A percentile compares a stretch with the other conserved stretches of the same genome.
These are phyloP conservation scores for Eptatretus atami DNA, from an alignment of 2,797 vertebrate species.

Conservation along the genomic window DNA sequence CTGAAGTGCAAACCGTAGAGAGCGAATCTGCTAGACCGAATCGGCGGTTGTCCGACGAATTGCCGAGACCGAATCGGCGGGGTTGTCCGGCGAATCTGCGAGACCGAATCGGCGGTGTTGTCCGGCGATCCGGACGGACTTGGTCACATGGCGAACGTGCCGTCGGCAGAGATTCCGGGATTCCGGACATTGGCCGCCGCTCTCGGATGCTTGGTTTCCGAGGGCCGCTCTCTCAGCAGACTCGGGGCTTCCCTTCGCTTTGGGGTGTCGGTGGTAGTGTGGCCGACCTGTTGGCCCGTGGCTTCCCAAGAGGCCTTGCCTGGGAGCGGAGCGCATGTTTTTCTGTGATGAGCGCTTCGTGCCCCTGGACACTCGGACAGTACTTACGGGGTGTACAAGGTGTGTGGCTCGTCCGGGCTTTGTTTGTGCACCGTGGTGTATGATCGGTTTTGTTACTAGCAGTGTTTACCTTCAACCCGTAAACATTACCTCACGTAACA, in stretches of 20 bases:
- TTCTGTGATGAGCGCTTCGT: conserved; percentile 66
- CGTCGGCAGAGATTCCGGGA: conserved; percentile 23
- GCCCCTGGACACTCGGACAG: conserved; percentile 37
- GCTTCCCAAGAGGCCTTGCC: conserved; percentile 22
- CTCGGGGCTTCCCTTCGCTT: conserved; percentile 23
- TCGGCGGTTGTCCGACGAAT: too few relatives aligned
- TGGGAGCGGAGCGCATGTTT: conserved; percentile 29
- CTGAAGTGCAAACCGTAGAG: too few relatives aligned
- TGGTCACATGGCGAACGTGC: conserved; percentile 15
- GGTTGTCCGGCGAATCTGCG: too few relatives aligned
- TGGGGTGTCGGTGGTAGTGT: conserved; percentile 49
- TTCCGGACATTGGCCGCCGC: conserved; percentile 18
- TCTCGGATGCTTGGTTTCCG: conserved; percentile 20
- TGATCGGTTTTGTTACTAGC: too few relatives aligned
- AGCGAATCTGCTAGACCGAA: too few relatives aligned
- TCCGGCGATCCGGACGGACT: conserved; percentile 18
- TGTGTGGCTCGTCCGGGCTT: conserved; percentile 12
- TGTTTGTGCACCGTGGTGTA: too few relatives aligned
- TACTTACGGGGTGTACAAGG: conserved; percentile 55
- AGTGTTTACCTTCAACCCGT: too few relatives aligned
- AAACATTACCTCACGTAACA: too few relatives aligned
- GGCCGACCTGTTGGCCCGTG: conserved; percentile 32
- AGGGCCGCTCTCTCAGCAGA: conserved; percentile 17
- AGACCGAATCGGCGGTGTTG: too few relatives aligned
- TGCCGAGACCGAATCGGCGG: too few relatives aligned